phyloP scores from a whole-genome alignment of 2,797 vertebrate species.

The Micrastur ruficollis region DNA sequence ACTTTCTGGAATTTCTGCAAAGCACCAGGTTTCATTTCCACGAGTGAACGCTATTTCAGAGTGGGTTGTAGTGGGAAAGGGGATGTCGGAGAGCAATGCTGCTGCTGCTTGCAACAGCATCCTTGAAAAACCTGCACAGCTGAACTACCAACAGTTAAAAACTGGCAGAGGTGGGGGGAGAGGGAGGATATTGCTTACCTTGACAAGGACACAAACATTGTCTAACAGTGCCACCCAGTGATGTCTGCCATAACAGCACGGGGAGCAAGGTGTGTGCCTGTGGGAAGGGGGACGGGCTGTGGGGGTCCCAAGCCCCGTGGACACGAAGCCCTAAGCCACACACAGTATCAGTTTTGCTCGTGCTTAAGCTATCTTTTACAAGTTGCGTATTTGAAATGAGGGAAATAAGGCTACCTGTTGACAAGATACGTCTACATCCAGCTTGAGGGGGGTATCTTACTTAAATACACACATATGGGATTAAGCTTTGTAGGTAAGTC shows the following conservation, averaged over 20 bases:
- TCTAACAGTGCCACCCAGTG: slow-evolving; percentile 67
- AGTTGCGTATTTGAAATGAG: rapidly evolving
- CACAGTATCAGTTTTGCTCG: rapidly evolving
- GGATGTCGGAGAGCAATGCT: rapidly evolving
- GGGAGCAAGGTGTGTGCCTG: not conserved
- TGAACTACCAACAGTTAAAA: not conserved
- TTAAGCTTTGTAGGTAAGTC: not conserved
- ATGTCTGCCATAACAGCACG: slow-evolving; percentile 38
- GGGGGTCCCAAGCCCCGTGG: not conserved
- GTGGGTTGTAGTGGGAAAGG: rapidly evolving
- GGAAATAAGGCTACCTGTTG: not conserved
- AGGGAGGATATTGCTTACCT: not conserved
- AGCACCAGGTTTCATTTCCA: not conserved
- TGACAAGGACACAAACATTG: slow-evolving; percentile 16
- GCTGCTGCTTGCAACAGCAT: not conserved
- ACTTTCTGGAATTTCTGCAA: not conserved
- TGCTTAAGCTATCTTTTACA: rapidly evolving
- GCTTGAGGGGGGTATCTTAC: not conserved
- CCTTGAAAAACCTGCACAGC: not conserved
- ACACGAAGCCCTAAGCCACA: rapidly evolving
- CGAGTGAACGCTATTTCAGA: rapidly evolving
- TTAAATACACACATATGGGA: rapidly evolving
- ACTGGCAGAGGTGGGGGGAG: not conserved
- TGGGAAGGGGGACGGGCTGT: not conserved
- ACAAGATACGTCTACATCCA: not conserved